Conservation (phyloP, 1,140 invertebrate genomes). For the Aphis craccivora region DNA sequence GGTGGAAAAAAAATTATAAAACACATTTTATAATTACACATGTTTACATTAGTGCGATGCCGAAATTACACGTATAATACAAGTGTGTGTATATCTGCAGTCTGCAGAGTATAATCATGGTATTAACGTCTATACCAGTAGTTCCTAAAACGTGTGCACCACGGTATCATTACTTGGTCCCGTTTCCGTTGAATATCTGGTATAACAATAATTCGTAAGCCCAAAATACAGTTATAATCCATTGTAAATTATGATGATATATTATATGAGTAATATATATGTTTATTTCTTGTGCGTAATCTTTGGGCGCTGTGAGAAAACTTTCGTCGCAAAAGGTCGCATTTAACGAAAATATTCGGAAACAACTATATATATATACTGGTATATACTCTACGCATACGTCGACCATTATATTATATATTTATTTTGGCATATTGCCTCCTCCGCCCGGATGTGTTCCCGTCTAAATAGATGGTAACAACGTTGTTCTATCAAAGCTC, state of each 20-base stretch:
- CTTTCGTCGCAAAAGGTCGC: neutral
- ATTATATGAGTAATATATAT: neutral
- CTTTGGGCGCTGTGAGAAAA: neutral
- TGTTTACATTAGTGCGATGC: neutral
- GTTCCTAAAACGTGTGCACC: neutral
- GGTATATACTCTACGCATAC: neutral
- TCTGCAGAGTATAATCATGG: neutral
- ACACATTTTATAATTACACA: slow-evolving; percentile 5
- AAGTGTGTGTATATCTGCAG: neutral
- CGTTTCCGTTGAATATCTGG: neutral
- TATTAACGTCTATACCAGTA: neutral
- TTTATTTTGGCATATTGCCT: neutral
- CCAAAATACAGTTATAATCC: neutral
- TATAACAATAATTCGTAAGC: neutral
- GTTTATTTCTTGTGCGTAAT: neutral
- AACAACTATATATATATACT: neutral
- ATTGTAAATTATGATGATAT: no score
- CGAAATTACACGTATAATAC: neutral
- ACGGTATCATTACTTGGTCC: neutral
- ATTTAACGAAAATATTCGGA: neutral
- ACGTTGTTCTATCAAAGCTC: neutral
- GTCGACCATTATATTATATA: neutral
- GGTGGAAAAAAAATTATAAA: neutral
- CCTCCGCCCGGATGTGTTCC: neutral
- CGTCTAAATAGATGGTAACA: neutral